Base-by-base conservation (phyloP, 1,140 invertebrate genomes). In the Megalopta genalis region DNA sequence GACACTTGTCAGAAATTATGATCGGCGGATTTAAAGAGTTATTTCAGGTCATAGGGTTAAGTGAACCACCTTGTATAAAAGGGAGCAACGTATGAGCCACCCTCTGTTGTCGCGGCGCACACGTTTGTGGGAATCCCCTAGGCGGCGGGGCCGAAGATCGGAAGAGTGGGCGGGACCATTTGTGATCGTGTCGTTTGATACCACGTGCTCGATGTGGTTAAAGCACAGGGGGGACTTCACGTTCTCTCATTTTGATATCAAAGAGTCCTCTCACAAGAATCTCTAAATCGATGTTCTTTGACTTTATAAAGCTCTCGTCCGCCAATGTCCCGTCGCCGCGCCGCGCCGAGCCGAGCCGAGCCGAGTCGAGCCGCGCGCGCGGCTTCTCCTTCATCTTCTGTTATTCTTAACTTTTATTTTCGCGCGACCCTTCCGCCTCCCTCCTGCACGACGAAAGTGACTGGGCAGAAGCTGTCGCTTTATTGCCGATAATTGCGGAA, bases 61-160 rank as follows among this genome's bases (percentile, higher is more conserved):
- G 66, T 73, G 72, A 78, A 75, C 80, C 52, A 83, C 68, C 78
- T 52, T 65, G 80, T 85, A 82, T 64, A 67, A 80, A 75, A 78
- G 77, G 81, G 82, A 80, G 80, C 67, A 81, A 76, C 81, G 80
- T 82, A 77, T 79, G 82, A 86, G 84, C 81, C 83, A 80, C 77
- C 81, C 84, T 86, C 81, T 85, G 77, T 73, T 81, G 79, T 75
- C 63, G 64, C 52, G 70, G 73, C 67, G 67, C 82, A 60, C 60
- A 68, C 46, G 77, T 69, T 74, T 63, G 63, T 68, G 79, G 74
- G 84, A 82, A 82, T 85, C 84, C 84, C 80, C 77, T 76, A 80
- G n/a, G 68, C 75, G 83, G 83, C 73, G 60, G 0, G 71, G 42
- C 65, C 81, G 70, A 69, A 74, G 63, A 79, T 85, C 66, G 70